Evolutionary conservation across 2,797 vertebrate species (phyloP).

Genomic region (Melanogrammus aeglefinus): DNA sequence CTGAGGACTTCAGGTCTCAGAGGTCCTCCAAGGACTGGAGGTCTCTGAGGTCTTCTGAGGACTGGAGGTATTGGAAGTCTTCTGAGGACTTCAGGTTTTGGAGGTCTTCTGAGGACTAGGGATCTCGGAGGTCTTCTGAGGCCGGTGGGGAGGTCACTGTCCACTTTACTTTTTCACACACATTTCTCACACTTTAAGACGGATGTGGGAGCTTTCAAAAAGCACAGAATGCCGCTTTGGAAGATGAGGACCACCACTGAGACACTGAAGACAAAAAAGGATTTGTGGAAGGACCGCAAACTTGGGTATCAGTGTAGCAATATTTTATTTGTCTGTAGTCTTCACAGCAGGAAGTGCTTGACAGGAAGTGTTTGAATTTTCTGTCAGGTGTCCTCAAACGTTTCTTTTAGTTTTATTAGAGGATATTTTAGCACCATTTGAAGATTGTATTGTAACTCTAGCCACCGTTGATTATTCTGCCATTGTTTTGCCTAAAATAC

Average conservation of each 20-base stretch:
- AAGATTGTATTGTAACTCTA: conserved; percentile 57
- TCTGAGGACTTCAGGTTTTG: too few relatives aligned
- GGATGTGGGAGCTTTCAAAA: conserved; percentile 24
- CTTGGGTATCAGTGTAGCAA: conserved; percentile 67
- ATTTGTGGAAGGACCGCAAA: conserved; percentile 49
- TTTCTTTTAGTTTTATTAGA: conserved; percentile 33
- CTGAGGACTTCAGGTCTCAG: too few relatives aligned
- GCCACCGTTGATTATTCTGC: conserved; percentile 53
- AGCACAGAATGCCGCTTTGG: conserved; percentile 38
- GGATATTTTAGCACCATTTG: conserved; percentile 52
- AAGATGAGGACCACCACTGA: conserved; percentile 41
- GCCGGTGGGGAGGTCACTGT: neutral
- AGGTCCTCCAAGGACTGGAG: too few relatives aligned
- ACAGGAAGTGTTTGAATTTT: conserved; percentile 24
- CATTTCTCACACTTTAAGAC: conserved; percentile 30
- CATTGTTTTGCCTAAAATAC: conserved; percentile 58
- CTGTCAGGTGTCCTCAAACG: conserved; percentile 26
- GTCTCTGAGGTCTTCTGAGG: too few relatives aligned
- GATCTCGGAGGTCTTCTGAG: too few relatives aligned
- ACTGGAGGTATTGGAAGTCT: too few relatives aligned
- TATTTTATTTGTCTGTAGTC: conserved; percentile 59
- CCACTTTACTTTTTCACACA: neutral
- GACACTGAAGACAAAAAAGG: conserved; percentile 29
- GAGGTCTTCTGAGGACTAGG: too few relatives aligned
- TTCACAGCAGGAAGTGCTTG: conserved; percentile 49